Conservation (phyloP, 2,888 invertebrate genomes). For the Caenorhabditis doughertyi region DNA sequence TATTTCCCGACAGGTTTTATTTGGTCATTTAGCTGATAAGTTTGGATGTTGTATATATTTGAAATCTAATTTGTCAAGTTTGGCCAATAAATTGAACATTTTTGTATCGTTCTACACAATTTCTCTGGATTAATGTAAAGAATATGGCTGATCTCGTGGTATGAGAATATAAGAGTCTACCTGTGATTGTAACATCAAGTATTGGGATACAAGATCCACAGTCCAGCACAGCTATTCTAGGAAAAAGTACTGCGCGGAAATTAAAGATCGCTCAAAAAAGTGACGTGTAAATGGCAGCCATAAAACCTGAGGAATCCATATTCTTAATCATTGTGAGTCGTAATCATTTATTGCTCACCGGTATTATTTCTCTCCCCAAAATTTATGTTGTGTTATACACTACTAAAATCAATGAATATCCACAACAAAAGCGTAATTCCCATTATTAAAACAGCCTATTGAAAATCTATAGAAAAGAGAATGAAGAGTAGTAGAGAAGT, state of each 20-base stretch:
- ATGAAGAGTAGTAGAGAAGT: slow-evolving; percentile 7
- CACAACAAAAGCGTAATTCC: slow-evolving; percentile 38
- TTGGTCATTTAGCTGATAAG: slow-evolving; percentile 1
- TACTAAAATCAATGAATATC: background rate
- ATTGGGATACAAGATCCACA: too few relatives aligned
- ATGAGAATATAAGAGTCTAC: too few relatives aligned
- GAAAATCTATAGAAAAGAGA: background rate
- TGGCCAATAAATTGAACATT: background rate
- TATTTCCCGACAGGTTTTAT: slow-evolving; percentile 20
- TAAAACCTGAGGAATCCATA: slow-evolving; percentile 15
- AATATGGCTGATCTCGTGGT: too few relatives aligned
- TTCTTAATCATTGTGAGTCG: background rate
- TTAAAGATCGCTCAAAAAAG: background rate
- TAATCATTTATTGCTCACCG: background rate
- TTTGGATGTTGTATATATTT: background rate
- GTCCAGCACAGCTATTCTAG: too few relatives aligned
- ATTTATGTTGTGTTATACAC: slow-evolving; percentile 2
- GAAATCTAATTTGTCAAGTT: background rate
- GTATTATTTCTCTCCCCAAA: slow-evolving; percentile 9
- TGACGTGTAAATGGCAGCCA: slow-evolving; percentile 21
- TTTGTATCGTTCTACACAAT: background rate
- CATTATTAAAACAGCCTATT: slow-evolving; percentile 9
- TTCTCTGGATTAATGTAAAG: too few relatives aligned
- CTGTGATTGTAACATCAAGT: too few relatives aligned
- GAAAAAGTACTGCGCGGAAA: background rate